Evolutionary conservation across 2,888 invertebrate species (phyloP), one percentile per base, ranked within the genome.

Genomic region (Andrena marginata): DNA sequence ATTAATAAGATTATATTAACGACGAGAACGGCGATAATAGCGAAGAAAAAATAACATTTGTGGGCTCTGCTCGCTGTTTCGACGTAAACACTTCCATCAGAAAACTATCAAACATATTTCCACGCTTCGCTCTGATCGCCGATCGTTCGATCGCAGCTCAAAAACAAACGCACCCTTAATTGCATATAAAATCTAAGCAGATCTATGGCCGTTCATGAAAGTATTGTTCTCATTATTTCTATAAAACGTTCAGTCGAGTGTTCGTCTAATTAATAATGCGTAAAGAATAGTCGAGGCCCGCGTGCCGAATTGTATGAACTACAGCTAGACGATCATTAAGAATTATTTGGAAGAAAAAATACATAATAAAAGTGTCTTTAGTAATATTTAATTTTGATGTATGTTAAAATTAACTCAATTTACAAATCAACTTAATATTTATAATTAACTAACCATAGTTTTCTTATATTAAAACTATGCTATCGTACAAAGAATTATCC

Each of bases 371-470:
- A 87, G 59, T 85, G 75, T 85, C 80, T 88, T 86, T 79, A 85
- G 73, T 76, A 81, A 65, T 85, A 77, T 88, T 89, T 89, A 88
- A 88, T 88, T 87, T 85, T 87, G 87, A 87, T 68, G 81, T 86
- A 81, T 80, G 86, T 80, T 89, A 84, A 86, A 86, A 89, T 82
- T 84, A 89, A 89, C 83, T 89, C 84, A 89, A 89, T 84, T 87
- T 89, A 89, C 87, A 89, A 85, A 89, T 87, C 82, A 87, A 89
- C 85, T 87, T 89, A 89, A 84, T 76, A 89, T 81, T 81, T 87
- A 86, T 80, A 86, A 87, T 85, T 83, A 89, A 84, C 82, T 89
- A 89, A 87, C 70, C 88, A 85, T 65, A 69, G 81, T 75, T 84
- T 85, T 83, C 84, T 86, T 89, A 89, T 82, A 86, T 85, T 87